Percentiles rank a stretch among this genome's conserved stretches.
phyloP scores from a whole-genome alignment of 2,113 vertebrate species.

The Carlito syrichta region DNA sequence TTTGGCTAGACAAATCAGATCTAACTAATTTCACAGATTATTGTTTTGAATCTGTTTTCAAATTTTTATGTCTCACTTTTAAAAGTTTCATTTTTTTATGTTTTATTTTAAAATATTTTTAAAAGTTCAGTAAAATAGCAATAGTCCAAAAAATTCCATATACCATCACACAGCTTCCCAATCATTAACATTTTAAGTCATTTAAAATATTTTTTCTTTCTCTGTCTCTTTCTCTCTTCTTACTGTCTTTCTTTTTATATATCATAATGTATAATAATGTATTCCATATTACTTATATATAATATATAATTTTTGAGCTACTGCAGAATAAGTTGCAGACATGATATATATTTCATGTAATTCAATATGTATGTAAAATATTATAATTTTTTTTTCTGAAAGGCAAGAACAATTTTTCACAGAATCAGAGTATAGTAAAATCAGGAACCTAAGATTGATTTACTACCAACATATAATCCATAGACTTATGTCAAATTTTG shows the following conservation, averaged over 20 bases:
- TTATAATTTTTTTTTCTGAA: no score
- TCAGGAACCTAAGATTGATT: neutral
- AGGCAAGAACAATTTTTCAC: neutral
- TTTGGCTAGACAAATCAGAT: neutral
- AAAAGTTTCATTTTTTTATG: neutral
- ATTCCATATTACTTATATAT: neutral
- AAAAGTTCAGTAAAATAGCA: neutral
- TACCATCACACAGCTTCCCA: neutral
- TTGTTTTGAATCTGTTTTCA: slow-evolving; percentile 1
- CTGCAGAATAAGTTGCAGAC: neutral
- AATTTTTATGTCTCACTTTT: neutral
- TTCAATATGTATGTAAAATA: no score
- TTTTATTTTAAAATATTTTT: neutral
- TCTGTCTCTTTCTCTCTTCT: no score
- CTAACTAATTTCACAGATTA: neutral
- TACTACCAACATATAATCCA: neutral
- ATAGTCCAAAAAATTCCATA: neutral
- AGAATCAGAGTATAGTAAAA: neutral
- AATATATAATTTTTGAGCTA: neutral
- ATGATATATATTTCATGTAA: no score
- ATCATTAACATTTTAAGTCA: neutral
- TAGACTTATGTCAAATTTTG: neutral
- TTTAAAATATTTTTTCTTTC: neutral
- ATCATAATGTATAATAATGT: neutral
- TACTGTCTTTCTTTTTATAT: neutral